Percentiles rank a stretch among this genome's conserved stretches.
These are phyloP conservation scores for Magallana angulata DNA, from an alignment of 1,140 invertebrate genomes.

Conservation along the genomic window DNA sequence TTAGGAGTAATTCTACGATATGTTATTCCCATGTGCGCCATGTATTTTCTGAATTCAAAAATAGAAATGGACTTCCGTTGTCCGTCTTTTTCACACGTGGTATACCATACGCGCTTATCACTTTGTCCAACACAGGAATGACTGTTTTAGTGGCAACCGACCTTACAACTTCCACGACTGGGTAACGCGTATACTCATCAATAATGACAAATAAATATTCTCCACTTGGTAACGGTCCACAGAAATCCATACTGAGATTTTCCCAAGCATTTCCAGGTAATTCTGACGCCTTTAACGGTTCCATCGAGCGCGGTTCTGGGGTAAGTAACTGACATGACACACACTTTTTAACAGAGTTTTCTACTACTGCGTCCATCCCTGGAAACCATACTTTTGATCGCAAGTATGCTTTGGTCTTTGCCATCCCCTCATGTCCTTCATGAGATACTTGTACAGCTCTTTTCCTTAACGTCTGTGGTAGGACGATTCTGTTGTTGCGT, in stretches of 20 bases:
- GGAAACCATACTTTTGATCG: constrained; percentile 52
- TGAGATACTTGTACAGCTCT: too few species aligned
- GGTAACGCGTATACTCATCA: constrained; percentile 69
- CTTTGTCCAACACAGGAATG: too few species aligned
- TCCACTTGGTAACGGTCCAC: constrained; percentile 61
- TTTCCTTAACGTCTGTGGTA: constrained; percentile 33
- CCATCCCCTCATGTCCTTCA: constrained; percentile 55
- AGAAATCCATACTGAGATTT: constrained; percentile 66
- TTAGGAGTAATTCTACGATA: too few species aligned
- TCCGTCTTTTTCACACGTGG: too few species aligned
- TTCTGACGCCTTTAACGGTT: constrained; percentile 62
- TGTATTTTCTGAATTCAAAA: too few species aligned
- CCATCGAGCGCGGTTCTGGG: neutral
- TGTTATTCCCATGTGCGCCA: too few species aligned
- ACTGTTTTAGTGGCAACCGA: too few species aligned
- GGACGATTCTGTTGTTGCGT: constrained; percentile 36
- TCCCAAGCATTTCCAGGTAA: constrained; percentile 59
- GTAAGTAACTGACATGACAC: constrained; percentile 37
- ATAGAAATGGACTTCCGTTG: too few species aligned
- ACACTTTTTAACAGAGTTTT: constrained; percentile 38
- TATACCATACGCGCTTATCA: too few species aligned
- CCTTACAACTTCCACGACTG: constrained; percentile 53
- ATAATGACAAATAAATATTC: constrained; percentile 66
- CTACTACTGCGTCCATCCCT: constrained; percentile 43
- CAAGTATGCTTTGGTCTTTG: constrained; percentile 50